Evolutionary conservation across 2,888 invertebrate genomes (phyloP).

Genomic region (Eumerus sabulonum): DNA sequence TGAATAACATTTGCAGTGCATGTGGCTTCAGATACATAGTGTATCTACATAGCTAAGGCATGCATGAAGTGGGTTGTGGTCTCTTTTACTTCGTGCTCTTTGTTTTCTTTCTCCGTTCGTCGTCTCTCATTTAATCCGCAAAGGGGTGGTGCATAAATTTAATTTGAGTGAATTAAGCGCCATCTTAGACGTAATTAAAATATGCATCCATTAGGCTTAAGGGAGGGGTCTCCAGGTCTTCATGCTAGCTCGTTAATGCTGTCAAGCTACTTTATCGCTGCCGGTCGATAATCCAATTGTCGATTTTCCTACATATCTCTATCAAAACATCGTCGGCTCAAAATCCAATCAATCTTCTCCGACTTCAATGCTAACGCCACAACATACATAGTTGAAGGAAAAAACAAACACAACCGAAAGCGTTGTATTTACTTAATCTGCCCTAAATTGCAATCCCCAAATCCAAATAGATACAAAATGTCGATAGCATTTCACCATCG

Average conservation of each 20-base stretch:
- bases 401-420: conserved; percentile 51
- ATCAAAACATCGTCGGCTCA: conserved; percentile 38
- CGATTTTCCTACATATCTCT: conserved; percentile 8
- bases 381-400: conserved; percentile 25
- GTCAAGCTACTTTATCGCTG: not conserved
- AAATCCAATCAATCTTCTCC: conserved; percentile 54
- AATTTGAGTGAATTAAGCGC: conserved; percentile 63
- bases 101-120: conserved; percentile 5
- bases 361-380: conserved; percentile 59
- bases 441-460: conserved; percentile 45
- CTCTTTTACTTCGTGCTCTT: not conserved
- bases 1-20: conserved; percentile 65
- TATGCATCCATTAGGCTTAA: conserved; percentile 36
- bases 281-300: conserved; percentile 26
- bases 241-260: not conserved
- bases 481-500: conserved; percentile 54
- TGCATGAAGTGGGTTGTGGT: conserved; percentile 54
- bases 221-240: conserved; percentile 4
- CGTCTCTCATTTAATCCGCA: conserved; percentile 24
- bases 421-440: conserved; percentile 55
- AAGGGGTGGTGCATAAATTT: conserved; percentile 67
- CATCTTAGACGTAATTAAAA: conserved; percentile 65
- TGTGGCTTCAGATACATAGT: conserved; percentile 54
- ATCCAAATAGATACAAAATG: conserved; percentile 44
- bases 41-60: conserved; percentile 11